Base-by-base conservation (phyloP, 2,888 invertebrate species). In the Trileptium ribeirensis region DNA sequence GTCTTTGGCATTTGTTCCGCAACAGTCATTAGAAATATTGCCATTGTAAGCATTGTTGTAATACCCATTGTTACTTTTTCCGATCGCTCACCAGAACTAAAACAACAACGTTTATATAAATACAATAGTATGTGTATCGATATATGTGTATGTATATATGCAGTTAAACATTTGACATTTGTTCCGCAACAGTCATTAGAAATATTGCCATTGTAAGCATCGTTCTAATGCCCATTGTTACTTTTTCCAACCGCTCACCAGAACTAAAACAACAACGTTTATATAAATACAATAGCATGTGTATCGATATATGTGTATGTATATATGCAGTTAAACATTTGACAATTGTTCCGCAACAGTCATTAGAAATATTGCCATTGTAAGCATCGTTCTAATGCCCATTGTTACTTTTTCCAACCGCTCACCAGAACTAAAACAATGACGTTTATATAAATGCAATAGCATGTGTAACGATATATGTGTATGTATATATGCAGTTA, bases 61-160 rank as follows among this genome's bases (percentile, higher is more conserved):
- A 75, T 75, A n/a, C 77, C 77, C 77, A 75, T 75, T n/a, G 77
- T 75, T n/a, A 75, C 77, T 39, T 75, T 75, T 39, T 75, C 77
- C 8, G 77, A 38, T 36, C 77, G 34, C 39, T 75, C 77, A 8
- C 77, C 77, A 37, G 77, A 75, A 39, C 77, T 75, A n/a, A n/a
- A n/a, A n/a, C n/a, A n/a, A n/a, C n/a, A n/a, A n/a, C n/a, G n/a
- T n/a, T n/a, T n/a, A n/a, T n/a, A n/a, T n/a, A n/a, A n/a, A n/a
- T n/a, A n/a, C n/a, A n/a, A n/a, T n/a, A n/a, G n/a, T n/a, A n/a
- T n/a, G n/a, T n/a, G n/a, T n/a, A n/a, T n/a, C n/a, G n/a, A n/a
- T n/a, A n/a, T n/a, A n/a, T n/a, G n/a, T n/a, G n/a, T n/a, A n/a
- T n/a, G n/a, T n/a, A n/a, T n/a, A n/a, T n/a, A n/a, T n/a, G n/a